Evolutionary conservation across 2,113 vertebrate species (phyloP).

Genomic region (Zootoca vivipara): DNA sequence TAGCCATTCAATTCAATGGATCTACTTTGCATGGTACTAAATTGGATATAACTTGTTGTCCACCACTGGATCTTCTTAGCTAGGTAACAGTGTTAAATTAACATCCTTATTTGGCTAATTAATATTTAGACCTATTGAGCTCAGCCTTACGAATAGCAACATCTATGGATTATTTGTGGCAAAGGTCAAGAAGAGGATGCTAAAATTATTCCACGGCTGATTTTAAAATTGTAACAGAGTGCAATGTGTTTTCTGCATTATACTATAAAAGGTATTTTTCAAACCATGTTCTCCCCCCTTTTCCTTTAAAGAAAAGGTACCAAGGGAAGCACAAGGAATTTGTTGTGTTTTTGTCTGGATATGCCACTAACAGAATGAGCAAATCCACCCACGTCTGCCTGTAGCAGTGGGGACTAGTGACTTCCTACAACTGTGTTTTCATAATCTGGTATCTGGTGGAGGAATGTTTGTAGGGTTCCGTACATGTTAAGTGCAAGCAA

Average conservation of each 20-base stretch:
- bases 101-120: accelerated
- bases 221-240: conserved; percentile 43
- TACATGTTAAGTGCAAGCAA: conserved; percentile 62
- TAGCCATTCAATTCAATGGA: too few relatives aligned
- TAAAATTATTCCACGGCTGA: conserved; percentile 48
- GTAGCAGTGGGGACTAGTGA: background rate
- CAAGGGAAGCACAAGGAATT: conserved; percentile 25
- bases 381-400: background rate
- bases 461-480: conserved; percentile 44
- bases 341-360: conserved; percentile 36
- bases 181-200: conserved; percentile 57
- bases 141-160: conserved; percentile 29
- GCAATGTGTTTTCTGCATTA: background rate
- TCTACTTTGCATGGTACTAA: too few relatives aligned
- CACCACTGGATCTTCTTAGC: background rate
- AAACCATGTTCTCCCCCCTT: background rate
- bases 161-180: background rate
- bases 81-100: background rate
- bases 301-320: background rate
- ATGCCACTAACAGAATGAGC: background rate
- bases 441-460: background rate
- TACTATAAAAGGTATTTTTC: conserved; percentile 24
- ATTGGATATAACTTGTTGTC: background rate
- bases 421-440: background rate
- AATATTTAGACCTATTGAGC: conserved; percentile 15